Evolutionary conservation across 2,797 vertebrate species (phyloP), one percentile per base, ranked within the genome.

Genomic region (Spondyliosoma cantharus): DNA sequence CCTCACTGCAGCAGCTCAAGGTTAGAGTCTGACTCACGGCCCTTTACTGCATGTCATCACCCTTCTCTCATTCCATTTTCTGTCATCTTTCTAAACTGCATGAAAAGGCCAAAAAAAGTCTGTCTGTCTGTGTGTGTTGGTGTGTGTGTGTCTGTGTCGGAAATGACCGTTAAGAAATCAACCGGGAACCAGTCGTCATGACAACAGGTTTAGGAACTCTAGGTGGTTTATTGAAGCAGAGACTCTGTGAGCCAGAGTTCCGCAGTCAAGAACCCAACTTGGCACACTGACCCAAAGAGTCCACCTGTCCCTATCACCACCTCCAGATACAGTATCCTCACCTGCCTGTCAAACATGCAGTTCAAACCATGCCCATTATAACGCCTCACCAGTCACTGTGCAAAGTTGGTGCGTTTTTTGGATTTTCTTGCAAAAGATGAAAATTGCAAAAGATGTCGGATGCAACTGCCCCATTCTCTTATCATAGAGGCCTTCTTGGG

Each of bases 161-260:
- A 78, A 83, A 74, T 29, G 50, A n/a, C 43, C 14, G 17, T 37
- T n/a, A 27, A 67, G 42, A 65, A 63, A 72, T 48, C 58, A 56
- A 20, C 67, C n/a, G 32, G 64, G 53, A 52, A 73, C 20, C 73
- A 25, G 83, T 81, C 37, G 77, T 73, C 82, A 82, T 87, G 86
- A 80, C 86, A 83, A 85, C 80, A 13, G 71, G 56, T 64, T 80
- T 45, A 50, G 70, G 27, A 71, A 80, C 27, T 54, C 22, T 60
- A n/a, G n/a, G 49, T 56, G 68, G 52, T 79, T 57, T 71, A 63
- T 20, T 59, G 70, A 72, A 67, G 84, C 79, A 78, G 71, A 78
- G 78, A 83, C 52, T 52, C 42, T 27, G 12, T 22, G 67, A 64
- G 57, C 61, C 52, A 27, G 24, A 70, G 61, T 60, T 80, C 71